A percentile compares a stretch with the other conserved stretches of the same genome.
Conservation (phyloP, 2,797 vertebrate species). For the Gadopsis bispinosus region DNA sequence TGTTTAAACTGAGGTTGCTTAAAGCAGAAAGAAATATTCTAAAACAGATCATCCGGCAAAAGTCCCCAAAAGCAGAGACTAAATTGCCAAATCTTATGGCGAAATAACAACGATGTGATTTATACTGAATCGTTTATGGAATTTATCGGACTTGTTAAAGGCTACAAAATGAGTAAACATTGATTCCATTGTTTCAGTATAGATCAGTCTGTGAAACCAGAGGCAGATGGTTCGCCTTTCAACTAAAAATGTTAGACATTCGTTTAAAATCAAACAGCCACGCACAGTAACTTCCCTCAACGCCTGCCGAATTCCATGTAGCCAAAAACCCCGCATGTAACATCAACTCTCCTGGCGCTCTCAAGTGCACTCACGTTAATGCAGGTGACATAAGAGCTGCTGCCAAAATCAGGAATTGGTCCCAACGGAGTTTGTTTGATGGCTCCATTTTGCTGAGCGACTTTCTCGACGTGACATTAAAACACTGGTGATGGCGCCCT, state of each 20-base stretch:
- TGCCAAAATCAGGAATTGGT: constrained; percentile 87
- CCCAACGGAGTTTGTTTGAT: constrained; percentile 84
- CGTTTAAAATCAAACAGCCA: constrained; percentile 27
- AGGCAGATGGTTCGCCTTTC: constrained; percentile 43
- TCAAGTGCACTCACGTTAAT: constrained; percentile 86
- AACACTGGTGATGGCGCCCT: constrained; percentile 73
- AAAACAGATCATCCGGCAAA: constrained; percentile 43
- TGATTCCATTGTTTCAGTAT: constrained; percentile 44
- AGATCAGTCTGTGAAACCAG: constrained; percentile 37
- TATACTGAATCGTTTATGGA: constrained; percentile 20
- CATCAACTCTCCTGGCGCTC: constrained; percentile 61
- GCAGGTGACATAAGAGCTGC: constrained; percentile 88
- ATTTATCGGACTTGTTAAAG: constrained; percentile 28
- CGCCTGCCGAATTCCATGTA: constrained; percentile 16
- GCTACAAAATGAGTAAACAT: constrained; percentile 29
- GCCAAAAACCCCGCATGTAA: constrained; percentile 45
- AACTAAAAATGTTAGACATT: constrained; percentile 32
- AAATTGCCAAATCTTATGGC: constrained; percentile 25
- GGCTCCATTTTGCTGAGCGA: constrained; percentile 85
- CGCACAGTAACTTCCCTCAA: constrained; percentile 22
- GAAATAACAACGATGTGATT: constrained; percentile 26
- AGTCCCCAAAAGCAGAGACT: constrained; percentile 31
- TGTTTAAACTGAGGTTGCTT: constrained; percentile 43
- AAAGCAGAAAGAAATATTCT: constrained; percentile 28
- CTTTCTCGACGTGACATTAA: constrained; percentile 88